Conservation (phyloP, 1,140 invertebrate species). For the Solen grandis region DNA sequence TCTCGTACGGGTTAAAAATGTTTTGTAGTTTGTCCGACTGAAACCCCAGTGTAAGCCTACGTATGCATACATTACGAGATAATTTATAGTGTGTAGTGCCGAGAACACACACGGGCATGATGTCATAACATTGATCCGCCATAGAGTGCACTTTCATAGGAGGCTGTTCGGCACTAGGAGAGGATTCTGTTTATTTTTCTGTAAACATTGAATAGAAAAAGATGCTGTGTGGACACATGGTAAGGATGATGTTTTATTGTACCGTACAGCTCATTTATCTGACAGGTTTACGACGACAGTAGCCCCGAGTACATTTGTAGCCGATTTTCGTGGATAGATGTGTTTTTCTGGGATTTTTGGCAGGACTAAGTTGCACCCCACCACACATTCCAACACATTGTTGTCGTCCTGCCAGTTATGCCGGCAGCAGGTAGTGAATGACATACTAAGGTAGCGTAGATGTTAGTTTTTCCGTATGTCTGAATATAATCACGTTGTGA, state of each 20-base stretch:
- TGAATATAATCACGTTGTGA: too few relatives aligned
- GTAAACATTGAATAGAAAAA: slow-evolving; percentile 27
- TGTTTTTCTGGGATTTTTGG: not conserved
- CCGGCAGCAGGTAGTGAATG: too few relatives aligned
- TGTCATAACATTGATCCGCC: slow-evolving; percentile 32
- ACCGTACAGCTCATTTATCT: not conserved
- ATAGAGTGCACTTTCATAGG: slow-evolving; percentile 33
- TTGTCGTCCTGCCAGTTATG: not conserved
- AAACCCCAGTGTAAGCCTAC: not conserved
- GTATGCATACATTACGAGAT: not conserved
- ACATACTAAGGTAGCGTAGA: too few relatives aligned
- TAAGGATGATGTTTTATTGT: slow-evolving; percentile 16
- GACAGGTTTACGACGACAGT: not conserved
- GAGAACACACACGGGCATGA: slow-evolving; percentile 9
- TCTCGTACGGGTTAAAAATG: not conserved
- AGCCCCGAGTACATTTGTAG: not conserved
- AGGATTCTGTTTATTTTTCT: slow-evolving; percentile 23
- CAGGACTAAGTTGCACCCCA: not conserved
- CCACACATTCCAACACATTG: not conserved
- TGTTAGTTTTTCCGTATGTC: too few relatives aligned
- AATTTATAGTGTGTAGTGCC: not conserved
- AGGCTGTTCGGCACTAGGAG: slow-evolving; percentile 1
- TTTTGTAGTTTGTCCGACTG: not conserved
- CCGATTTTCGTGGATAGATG: not conserved
- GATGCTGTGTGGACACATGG: slow-evolving; percentile 12